Base-by-base conservation (phyloP, 2,888 invertebrate species). In the Drosophila villosipedis region DNA sequence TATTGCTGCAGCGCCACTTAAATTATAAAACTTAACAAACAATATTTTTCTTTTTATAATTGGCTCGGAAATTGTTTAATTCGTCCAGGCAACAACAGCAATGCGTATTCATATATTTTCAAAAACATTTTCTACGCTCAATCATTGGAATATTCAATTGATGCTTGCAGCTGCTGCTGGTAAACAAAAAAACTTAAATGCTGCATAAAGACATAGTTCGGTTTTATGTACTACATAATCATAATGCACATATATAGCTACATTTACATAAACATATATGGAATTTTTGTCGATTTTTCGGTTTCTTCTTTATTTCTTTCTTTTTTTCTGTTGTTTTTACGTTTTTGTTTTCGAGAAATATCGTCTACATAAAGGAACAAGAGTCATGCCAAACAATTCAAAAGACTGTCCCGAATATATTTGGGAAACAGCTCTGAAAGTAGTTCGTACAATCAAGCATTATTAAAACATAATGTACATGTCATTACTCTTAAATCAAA, bases 391-490 rank as follows among this genome's bases (percentile, higher is more conserved):
- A 78, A 77, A 81, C 78, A 76, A 80, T 77, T 76, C 80, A 73
- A 73, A 68, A 61, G 58, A 57, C 67, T 67, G 60, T 60, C 55
- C 43, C 43, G 14, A 47, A 52, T 55, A n/a, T 19, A 39, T 12
- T 55, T 52, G 54, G 66, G 52, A 58, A 57, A 68, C 61, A 71
- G 76, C 74, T 78, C 60, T 72, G 73, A 76, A 69, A 66, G 68
- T 66, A 60, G 73, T 75, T 79, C 65, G 73, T 76, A 78, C 75
- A 86, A 75, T 82, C 80, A 82, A 83, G 81, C 91, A 91, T 91
- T 92, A 92, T 84, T 91, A 91, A 91, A 91, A 91, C 92, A 92
- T 92, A 91, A 92, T 91, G 88, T 84, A 82, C 80, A 81, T 80
- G 76, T 80, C 62, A 74, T 78, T 78, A 80, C 86, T 80, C 72